Conservation (phyloP, 2,888 invertebrate genomes). For the Bimastos eiseni region DNA sequence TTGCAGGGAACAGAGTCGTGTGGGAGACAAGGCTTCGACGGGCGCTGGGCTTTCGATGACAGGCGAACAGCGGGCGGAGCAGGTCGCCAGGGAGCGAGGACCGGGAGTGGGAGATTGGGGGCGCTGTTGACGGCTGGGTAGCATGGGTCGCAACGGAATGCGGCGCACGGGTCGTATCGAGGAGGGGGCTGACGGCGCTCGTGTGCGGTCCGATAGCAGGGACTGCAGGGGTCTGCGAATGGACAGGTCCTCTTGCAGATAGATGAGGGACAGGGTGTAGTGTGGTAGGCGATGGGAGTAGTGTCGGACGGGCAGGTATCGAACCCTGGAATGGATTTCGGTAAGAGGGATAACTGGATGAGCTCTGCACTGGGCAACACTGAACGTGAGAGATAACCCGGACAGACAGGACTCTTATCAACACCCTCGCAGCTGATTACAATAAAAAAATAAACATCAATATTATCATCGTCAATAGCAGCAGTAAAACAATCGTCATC, state of each 20-base stretch:
- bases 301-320: background rate
- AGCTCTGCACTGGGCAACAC: background rate
- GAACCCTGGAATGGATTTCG: background rate
- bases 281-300: background rate
- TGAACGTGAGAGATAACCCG: slow-evolving; percentile 17
- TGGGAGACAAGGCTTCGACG: slow-evolving; percentile 9
- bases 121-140: slow-evolving; percentile 14
- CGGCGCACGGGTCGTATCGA: slow-evolving; percentile 14
- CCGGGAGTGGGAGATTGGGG: background rate
- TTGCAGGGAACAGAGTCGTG: background rate
- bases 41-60: background rate
- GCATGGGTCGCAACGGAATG: slow-evolving; percentile 1
- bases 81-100: slow-evolving; percentile 1
- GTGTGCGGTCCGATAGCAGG: slow-evolving; percentile 10
- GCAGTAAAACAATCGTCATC: background rate
- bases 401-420: slow-evolving; percentile 8
- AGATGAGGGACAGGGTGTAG: background rate
- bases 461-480: background rate
- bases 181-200: background rate
- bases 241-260: background rate
- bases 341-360: background rate
- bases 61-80: slow-evolving; percentile 17
- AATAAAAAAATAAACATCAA: background rate
- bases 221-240: slow-evolving; percentile 4
- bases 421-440: background rate